Evolutionary conservation across 2,888 invertebrate genomes (phyloP).

Genomic region (Labia minor): DNA sequence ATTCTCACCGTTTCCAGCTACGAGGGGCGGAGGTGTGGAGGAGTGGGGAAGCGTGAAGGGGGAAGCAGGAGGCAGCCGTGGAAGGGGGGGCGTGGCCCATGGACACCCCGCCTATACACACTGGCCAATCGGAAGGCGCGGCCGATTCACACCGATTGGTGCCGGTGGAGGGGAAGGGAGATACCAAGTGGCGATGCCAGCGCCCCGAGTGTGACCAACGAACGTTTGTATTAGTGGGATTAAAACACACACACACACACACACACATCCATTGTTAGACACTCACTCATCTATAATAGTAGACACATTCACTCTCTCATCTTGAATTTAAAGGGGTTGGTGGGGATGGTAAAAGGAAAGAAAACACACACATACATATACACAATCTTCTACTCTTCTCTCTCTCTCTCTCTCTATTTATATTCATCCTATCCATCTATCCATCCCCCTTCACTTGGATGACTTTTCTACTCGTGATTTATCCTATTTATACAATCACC

Average conservation of each 20-base stretch:
- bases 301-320: too few relatives aligned
- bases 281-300: too few relatives aligned
- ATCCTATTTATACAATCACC: neutral
- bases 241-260: neutral
- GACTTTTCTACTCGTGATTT: neutral
- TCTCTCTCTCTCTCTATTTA: neutral
- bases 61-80: neutral
- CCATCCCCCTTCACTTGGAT: neutral
- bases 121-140: constrained; percentile 33
- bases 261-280: too few relatives aligned
- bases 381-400: neutral
- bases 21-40: constrained; percentile 13
- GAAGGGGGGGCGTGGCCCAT: neutral
- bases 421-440: neutral
- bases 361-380: too few relatives aligned
- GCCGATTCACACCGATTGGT: constrained; percentile 24
- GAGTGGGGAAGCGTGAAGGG: constrained; percentile 5
- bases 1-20: neutral
- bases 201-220: constrained; percentile 27
- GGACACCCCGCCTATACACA: neutral
- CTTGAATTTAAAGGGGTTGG: too few relatives aligned
- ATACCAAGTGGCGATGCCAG: constrained; percentile 24
- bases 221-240: neutral
- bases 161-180: constrained; percentile 29
- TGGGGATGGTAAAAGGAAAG: neutral